Evolutionary conservation across 2,888 invertebrate species (phyloP).

Genomic region (Leptopilina myrica): DNA sequence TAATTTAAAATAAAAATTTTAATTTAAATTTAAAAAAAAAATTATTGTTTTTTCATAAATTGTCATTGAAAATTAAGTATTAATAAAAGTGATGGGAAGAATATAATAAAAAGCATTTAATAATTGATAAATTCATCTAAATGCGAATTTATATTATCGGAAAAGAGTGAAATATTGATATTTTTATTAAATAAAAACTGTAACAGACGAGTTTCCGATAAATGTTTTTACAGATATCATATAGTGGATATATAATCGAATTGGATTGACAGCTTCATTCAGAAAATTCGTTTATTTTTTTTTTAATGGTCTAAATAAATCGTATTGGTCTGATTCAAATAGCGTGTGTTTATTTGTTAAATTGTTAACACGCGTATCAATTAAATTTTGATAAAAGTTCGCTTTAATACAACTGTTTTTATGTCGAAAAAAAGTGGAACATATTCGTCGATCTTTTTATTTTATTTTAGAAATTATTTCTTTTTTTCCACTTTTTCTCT

Average conservation of each 20-base stretch:
- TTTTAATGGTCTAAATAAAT: neutral
- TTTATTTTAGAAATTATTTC: too few species aligned
- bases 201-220: neutral
- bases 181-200: neutral
- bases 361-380: neutral
- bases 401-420: neutral
- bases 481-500: too few species aligned
- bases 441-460: too few species aligned
- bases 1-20: too few species aligned
- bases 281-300: constrained; percentile 1
- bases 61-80: too few species aligned
- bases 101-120: neutral
- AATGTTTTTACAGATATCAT: neutral
- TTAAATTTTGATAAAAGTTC: neutral
- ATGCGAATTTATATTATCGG: neutral
- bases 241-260: neutral
- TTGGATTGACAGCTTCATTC: neutral
- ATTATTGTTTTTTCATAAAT: too few species aligned
- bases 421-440: neutral
- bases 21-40: too few species aligned
- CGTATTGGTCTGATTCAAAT: neutral
- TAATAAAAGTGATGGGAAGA: too few species aligned
- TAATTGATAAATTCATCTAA: neutral
- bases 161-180: neutral
- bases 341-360: neutral